Conservation (phyloP, 2,888 invertebrate genomes). For the Xanthia icteritia region DNA sequence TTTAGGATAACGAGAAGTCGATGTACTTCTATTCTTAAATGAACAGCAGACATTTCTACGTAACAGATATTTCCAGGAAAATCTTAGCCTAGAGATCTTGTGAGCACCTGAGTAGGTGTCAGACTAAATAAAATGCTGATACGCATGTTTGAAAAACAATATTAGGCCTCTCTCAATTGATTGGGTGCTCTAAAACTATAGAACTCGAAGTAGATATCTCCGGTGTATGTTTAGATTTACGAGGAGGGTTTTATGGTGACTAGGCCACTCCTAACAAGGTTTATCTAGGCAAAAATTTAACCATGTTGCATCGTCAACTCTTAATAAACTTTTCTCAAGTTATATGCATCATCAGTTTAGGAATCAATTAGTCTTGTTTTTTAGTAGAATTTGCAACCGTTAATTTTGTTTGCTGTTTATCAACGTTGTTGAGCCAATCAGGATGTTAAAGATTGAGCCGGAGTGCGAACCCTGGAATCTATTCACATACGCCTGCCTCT, state of each 20-base stretch:
- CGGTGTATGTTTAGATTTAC: conserved; percentile 16
- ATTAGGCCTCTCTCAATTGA: conserved; percentile 56
- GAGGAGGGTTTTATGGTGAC: neutral
- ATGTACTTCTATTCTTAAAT: conserved; percentile 35
- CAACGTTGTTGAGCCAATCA: neutral
- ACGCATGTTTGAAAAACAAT: conserved; percentile 49
- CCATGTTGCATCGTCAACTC: neutral
- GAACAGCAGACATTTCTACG: conserved; percentile 32
- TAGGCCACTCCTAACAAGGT: neutral
- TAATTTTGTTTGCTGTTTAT: neutral
- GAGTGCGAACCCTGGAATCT: neutral
- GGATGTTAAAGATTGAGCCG: neutral
- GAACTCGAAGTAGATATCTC: conserved; percentile 9
- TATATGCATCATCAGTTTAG: neutral
- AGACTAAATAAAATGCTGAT: conserved; percentile 67
- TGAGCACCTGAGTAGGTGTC: conserved; percentile 64
- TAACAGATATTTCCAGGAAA: conserved; percentile 49
- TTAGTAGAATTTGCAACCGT: neutral
- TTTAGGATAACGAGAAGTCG: conserved; percentile 4
- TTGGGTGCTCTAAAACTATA: conserved; percentile 25
- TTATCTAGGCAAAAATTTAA: neutral
- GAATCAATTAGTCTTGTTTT: neutral
- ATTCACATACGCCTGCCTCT: neutral
- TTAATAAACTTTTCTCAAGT: neutral
- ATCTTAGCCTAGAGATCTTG: conserved; percentile 39